Percentiles rank a stretch among this genome's conserved stretches.
Conservation (phyloP, 2,797 vertebrate genomes). For the Mormyrops attenuatus region DNA sequence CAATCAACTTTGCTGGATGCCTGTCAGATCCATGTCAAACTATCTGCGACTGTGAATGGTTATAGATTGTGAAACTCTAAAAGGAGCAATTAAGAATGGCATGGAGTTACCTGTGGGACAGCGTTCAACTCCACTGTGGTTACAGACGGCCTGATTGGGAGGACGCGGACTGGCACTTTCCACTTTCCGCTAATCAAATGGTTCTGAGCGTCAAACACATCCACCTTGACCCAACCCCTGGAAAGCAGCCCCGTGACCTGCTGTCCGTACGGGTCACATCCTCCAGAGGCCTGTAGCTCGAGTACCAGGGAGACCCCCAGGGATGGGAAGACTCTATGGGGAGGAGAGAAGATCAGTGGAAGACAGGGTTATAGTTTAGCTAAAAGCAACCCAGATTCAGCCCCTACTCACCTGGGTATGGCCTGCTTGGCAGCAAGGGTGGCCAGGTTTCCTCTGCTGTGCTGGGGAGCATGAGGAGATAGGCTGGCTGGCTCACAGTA, state of each 20-base stretch:
- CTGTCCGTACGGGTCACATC: constrained; percentile 42
- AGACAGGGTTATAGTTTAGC: neutral
- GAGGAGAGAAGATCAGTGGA: neutral
- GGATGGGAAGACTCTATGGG: constrained; percentile 41
- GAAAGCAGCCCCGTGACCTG: constrained; percentile 42
- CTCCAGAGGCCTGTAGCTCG: constrained; percentile 47
- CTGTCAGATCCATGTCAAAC: neutral
- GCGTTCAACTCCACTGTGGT: constrained; percentile 42
- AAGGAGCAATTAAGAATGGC: neutral
- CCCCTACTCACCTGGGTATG: constrained; percentile 38
- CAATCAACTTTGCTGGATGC: neutral
- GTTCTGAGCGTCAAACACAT: constrained; percentile 46
- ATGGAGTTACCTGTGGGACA: constrained; percentile 43
- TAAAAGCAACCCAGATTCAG: neutral
- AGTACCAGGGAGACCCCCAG: constrained; percentile 42
- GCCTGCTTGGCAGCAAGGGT: constrained; percentile 42
- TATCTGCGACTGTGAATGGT: neutral
- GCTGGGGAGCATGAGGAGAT: constrained; percentile 22
- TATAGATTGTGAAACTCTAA: neutral
- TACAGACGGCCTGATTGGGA: constrained; percentile 44
- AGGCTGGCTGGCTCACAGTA: constrained; percentile 37
- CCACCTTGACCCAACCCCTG: constrained; percentile 47
- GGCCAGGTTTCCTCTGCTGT: constrained; percentile 34
- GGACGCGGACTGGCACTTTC: constrained; percentile 45
- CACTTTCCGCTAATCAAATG: constrained; percentile 45